A percentile compares a stretch with the other conserved stretches of the same genome.
These are phyloP conservation scores for Ectropis crepuscularia DNA, from an alignment of 2,888 invertebrate genomes.

Conservation along the genomic window DNA sequence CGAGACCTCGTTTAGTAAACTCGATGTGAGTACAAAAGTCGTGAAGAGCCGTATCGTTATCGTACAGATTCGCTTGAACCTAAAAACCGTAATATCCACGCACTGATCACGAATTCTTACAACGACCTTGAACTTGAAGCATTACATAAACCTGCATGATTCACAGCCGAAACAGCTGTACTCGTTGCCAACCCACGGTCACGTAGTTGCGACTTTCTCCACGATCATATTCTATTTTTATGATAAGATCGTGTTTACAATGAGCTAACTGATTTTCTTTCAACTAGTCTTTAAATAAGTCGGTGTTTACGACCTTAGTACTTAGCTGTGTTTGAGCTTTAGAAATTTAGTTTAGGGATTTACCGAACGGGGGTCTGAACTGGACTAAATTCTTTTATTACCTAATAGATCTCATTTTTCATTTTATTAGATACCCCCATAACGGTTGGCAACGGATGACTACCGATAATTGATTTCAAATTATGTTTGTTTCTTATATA, in stretches of 20 bases:
- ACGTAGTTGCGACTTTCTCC: slow-evolving; percentile 30
- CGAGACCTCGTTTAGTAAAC: no score
- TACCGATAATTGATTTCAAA: no score
- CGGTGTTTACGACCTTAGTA: no score
- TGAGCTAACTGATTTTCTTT: slow-evolving; percentile 3
- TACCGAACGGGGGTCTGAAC: no score
- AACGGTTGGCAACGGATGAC: no score
- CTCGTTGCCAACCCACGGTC: slow-evolving; percentile 36
- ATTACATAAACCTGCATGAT: slow-evolving; percentile 41
- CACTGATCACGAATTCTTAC: slow-evolving; percentile 44
- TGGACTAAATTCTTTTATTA: no score
- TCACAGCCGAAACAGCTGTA: slow-evolving; percentile 44
- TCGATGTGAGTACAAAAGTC: no score
- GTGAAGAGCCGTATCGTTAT: neutral
- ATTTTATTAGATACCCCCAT: no score
- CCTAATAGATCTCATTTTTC: no score
- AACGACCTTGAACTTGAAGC: slow-evolving; percentile 62
- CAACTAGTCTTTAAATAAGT: neutral
- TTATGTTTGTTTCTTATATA: no score
- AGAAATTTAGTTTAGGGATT: no score
- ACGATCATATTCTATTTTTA: slow-evolving; percentile 26
- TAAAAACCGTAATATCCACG: slow-evolving; percentile 30
- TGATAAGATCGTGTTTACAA: slow-evolving; percentile 10
- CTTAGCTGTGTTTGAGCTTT: no score
- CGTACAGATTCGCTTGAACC: neutral